Evolutionary conservation across 2,888 invertebrate species (phyloP), one percentile per base, ranked within the genome.

Genomic region (Geotrupes spiniger): DNA sequence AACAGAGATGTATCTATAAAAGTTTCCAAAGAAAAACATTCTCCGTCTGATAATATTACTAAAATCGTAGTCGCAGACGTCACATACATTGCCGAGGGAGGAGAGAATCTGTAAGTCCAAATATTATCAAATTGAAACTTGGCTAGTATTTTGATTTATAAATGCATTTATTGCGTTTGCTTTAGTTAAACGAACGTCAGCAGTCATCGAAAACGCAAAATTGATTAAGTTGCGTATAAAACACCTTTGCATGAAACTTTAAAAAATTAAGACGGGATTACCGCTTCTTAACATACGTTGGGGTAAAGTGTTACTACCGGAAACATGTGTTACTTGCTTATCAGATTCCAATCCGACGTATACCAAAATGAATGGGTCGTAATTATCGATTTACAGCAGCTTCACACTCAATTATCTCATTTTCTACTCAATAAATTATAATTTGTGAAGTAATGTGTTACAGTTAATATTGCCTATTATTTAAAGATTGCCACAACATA

Each of bases 31-130:
- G 56, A 54, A 58, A 59, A 61, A 60, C 59, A 59, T 55, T 57
- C 56, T 52, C 53, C 54, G 52, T 58, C 51, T 60, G 60, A 59
- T 59, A 60, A 58, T 51, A 57, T 61, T 57, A 64, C 63, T 64
- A 64, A 64, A 66, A 63, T 64, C 57, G 57, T 52, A 54, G 54
- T 58, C n/a, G n/a, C n/a, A 27, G 33, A 56, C 53, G 57, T 58
- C 52, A 60, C 57, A 57, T 60, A 60, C 62, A 63, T 6, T 61
- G 59, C 61, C n/a, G n/a, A n/a, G n/a, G n/a, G n/a, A n/a, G n/a
- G 61, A 61, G 60, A 60, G 66, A 66, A 66, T 66, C 67, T 66
- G 65, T 65, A 67, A 67, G 65, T 63, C 64, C 63, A 65, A 66
- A 62, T 61, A 62, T 65, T 66, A 65, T 64, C 64, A 63, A 58